These are phyloP conservation scores for Hemicentrotus pulcherrimus DNA, from an alignment of 35 echinoderm and acorn worm species.

Conservation along the genomic window DNA sequence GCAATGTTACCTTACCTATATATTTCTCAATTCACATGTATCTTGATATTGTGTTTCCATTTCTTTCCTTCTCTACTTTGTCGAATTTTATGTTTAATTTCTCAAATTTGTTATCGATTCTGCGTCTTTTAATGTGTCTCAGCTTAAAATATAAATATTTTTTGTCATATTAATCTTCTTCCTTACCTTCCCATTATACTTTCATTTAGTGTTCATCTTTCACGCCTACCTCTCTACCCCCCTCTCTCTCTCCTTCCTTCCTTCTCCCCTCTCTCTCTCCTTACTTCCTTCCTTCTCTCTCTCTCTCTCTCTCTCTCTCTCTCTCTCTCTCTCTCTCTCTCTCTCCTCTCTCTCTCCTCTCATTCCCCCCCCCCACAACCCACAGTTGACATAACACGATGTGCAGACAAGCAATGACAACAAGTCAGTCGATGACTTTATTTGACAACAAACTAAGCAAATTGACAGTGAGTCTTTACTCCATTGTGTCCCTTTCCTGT, in stretches of 20 bases:
- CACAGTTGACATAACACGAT: not conserved
- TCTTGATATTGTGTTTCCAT: too few relatives aligned
- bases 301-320: not conserved
- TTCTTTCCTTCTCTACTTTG: not conserved
- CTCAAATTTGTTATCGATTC: too few relatives aligned
- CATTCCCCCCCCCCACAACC: not conserved
- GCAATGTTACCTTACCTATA: not conserved
- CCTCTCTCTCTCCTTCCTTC: not conserved
- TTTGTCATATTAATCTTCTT: too few relatives aligned
- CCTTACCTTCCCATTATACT: too few relatives aligned
- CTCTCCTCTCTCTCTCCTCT: too few relatives aligned
- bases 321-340: not conserved
- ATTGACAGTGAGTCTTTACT: not conserved
- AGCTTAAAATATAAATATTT: too few relatives aligned
- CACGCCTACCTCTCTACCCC: not conserved
- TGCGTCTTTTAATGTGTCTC: too few relatives aligned
- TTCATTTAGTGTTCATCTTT: too few relatives aligned
- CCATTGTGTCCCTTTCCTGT: slow-evolving; percentile 1
- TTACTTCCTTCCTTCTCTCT: not conserved
- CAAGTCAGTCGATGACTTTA: not conserved
- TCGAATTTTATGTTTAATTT: not conserved
- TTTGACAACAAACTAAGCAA: not conserved
- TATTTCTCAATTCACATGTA: not conserved
- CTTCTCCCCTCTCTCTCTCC: not conserved
- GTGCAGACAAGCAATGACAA: slow-evolving; percentile 1